Evolutionary conservation across 1,140 invertebrate genomes (phyloP).

Genomic region (Drosophila insularis): DNA sequence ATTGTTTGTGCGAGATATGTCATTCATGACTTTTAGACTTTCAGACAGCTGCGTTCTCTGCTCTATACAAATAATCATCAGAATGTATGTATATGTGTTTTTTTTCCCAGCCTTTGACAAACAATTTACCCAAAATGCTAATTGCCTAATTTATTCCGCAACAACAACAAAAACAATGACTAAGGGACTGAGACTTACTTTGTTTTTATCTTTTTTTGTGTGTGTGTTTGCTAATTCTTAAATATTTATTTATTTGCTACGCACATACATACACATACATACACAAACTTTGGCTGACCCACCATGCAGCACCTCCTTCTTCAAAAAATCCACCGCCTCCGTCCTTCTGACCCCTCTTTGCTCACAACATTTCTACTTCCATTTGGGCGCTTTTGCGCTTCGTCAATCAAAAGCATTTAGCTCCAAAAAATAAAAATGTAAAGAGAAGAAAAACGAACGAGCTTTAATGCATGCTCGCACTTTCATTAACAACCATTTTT

Average conservation of each 20-base stretch:
- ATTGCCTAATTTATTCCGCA: constrained; percentile 67
- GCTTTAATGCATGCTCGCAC: constrained; percentile 79
- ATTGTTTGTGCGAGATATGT: neutral
- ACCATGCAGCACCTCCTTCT: neutral
- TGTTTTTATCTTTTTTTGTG: no score
- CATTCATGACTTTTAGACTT: constrained; percentile 2
- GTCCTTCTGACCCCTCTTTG: neutral
- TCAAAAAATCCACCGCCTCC: no score
- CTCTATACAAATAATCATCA: neutral
- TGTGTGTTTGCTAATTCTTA: constrained; percentile 40
- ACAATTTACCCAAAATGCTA: constrained; percentile 56
- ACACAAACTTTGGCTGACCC: neutral
- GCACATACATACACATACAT: no score
- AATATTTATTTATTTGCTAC: constrained; percentile 45
- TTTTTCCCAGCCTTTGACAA: constrained; percentile 7
- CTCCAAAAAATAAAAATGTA: constrained; percentile 21
- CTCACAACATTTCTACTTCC: constrained; percentile 39
- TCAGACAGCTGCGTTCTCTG: neutral
- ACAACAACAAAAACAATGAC: neutral
- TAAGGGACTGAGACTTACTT: constrained; percentile 19
- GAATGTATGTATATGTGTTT: neutral
- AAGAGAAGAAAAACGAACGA: constrained; percentile 9
- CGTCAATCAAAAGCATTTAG: constrained; percentile 76
- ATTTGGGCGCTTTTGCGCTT: constrained; percentile 70
- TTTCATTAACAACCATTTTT: constrained; percentile 72